Conservation (phyloP, 2,113 vertebrate genomes). For the Odontophorus gujanensis region DNA sequence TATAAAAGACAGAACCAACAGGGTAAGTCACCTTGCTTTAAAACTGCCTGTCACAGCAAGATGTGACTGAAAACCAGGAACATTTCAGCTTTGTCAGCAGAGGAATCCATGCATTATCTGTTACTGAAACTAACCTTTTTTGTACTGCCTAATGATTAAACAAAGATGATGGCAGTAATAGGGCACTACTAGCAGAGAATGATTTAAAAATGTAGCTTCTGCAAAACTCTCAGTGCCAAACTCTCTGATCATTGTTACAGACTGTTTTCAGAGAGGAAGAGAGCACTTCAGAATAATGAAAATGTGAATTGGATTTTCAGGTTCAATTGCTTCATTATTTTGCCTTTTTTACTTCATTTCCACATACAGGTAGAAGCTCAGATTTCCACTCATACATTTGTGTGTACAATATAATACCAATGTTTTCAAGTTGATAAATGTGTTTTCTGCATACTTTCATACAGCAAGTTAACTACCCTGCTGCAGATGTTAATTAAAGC, state of each 20-base stretch:
- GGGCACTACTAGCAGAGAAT: background rate
- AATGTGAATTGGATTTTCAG: constrained; percentile 7
- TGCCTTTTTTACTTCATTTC: background rate
- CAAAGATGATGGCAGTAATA: constrained; percentile 17
- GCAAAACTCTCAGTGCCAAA: background rate
- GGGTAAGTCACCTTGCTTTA: constrained; percentile 11
- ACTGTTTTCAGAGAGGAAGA: background rate
- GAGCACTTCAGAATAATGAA: background rate
- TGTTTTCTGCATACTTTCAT: background rate
- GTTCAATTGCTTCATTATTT: constrained; percentile 7
- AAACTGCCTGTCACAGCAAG: constrained; percentile 19
- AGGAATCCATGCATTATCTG: background rate
- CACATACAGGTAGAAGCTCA: background rate
- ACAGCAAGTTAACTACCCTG: background rate
- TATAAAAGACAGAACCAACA: background rate
- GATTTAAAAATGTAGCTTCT: background rate
- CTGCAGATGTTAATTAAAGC: background rate
- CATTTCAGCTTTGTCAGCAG: constrained; percentile 10
- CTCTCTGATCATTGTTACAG: background rate
- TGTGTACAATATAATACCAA: background rate
- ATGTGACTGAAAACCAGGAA: background rate
- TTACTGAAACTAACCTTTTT: background rate
- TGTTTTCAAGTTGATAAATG: constrained; percentile 35
- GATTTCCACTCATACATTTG: background rate
- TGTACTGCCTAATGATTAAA: constrained; percentile 27